These are phyloP conservation scores for Eupithecia abbreviata DNA, from an alignment of 2,888 invertebrate species.

Conservation along the genomic window DNA sequence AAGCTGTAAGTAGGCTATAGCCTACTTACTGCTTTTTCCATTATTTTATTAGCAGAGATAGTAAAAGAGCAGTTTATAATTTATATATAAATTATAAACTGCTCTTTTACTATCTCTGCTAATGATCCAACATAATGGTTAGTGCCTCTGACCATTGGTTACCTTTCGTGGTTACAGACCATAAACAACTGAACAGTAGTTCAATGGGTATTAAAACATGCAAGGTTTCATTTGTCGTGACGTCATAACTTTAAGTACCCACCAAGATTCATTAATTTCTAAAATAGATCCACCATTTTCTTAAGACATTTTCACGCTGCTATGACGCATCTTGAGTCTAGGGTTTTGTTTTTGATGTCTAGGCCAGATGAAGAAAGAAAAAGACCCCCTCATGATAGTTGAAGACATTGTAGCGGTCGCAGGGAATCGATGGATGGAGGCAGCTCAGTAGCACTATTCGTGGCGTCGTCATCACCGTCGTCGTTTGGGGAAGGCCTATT, in stretches of 20 bases:
- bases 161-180: neutral
- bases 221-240: neutral
- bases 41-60: neutral
- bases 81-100: constrained; percentile 2
- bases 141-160: neutral
- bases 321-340: too few relatives aligned
- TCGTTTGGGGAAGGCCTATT: too few relatives aligned
- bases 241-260: neutral
- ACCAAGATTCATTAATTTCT: neutral
- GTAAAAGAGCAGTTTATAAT: constrained; percentile 3
- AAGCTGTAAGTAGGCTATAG: neutral
- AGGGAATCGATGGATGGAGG: too few relatives aligned
- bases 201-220: neutral
- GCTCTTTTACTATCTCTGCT: neutral
- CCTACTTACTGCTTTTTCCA: too few relatives aligned
- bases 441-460: too few relatives aligned
- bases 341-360: too few relatives aligned
- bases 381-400: too few relatives aligned
- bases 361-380: too few relatives aligned
- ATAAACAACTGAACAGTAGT: neutral
- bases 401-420: too few relatives aligned
- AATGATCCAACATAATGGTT: neutral
- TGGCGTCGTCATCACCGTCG: too few relatives aligned
- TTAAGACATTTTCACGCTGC: neutral
- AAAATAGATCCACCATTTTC: neutral